phyloP scores from a whole-genome alignment of 2,797 vertebrate species.

The Phataginus tetradactyla region DNA sequence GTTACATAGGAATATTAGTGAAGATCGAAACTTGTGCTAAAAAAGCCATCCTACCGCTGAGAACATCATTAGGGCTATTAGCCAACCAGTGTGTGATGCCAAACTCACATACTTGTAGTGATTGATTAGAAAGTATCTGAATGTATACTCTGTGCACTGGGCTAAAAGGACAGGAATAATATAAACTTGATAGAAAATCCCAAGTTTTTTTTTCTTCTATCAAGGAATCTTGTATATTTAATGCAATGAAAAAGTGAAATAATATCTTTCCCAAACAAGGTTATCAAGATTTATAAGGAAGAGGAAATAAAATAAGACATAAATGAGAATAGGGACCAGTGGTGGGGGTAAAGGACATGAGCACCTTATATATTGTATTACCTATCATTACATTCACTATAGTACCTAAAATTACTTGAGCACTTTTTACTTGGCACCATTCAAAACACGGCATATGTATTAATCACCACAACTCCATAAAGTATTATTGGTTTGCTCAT shows the following conservation, averaged over 20 bases:
- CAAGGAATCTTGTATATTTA: constrained; percentile 40
- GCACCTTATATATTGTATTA: not conserved
- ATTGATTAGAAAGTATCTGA: constrained; percentile 51
- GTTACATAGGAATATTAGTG: constrained; percentile 51
- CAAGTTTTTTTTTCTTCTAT: constrained; percentile 16
- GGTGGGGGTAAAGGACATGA: not conserved
- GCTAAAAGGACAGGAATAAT: constrained; percentile 18
- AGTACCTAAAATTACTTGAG: not conserved
- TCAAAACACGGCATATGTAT: not conserved
- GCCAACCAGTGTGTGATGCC: constrained; percentile 59
- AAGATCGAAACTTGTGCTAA: constrained; percentile 69
- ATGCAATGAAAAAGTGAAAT: constrained; percentile 53
- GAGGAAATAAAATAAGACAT: not conserved
- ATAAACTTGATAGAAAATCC: constrained; percentile 31
- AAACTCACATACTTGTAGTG: constrained; percentile 21
- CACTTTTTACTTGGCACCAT: not conserved
- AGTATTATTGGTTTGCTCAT: not conserved
- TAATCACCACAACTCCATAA: not conserved
- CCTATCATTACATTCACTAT: not conserved
- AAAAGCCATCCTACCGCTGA: constrained; percentile 51
- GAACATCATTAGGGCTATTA: constrained; percentile 76
- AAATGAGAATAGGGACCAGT: not conserved
- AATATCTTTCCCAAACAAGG: not conserved
- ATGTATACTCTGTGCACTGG: constrained; percentile 13
- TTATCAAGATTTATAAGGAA: constrained; percentile 21